A percentile compares a stretch with the other conserved stretches of the same genome.
Evolutionary conservation across 1,140 invertebrate genomes (phyloP).

Genomic region (Eubasilissa regina): DNA sequence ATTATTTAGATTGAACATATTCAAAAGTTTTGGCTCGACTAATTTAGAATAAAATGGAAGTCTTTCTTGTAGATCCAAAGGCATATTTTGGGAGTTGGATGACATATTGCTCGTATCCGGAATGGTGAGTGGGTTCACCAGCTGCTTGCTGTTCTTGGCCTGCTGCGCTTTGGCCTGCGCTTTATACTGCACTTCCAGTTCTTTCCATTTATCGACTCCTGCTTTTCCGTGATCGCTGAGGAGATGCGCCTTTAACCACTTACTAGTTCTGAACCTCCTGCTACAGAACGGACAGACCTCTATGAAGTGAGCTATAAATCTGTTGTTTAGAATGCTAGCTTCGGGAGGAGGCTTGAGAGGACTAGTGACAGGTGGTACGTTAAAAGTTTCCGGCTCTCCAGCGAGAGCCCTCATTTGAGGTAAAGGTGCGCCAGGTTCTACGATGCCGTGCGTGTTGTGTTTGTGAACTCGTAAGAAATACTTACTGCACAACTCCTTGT

Average conservation of each 20-base stretch:
- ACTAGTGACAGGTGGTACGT: conserved; percentile 66
- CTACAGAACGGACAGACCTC: conserved; percentile 91
- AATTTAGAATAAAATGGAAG: conserved; percentile 58
- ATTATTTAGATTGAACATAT: conserved; percentile 59
- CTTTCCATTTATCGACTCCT: conserved; percentile 81
- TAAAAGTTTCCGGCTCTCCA: conserved; percentile 55
- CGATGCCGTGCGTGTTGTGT: conserved; percentile 97
- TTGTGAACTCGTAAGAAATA: conserved; percentile 98
- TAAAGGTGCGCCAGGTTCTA: conserved; percentile 76
- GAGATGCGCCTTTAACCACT: conserved; percentile 92
- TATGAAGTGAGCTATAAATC: conserved; percentile 81
- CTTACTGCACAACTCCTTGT: conserved; percentile 97
- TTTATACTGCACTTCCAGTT: conserved; percentile 70
- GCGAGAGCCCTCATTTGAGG: conserved; percentile 59
- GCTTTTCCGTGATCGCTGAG: conserved; percentile 87
- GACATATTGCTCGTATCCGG: conserved; percentile 69
- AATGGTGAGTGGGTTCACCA: conserved; percentile 49
- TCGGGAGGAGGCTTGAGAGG: conserved; percentile 72
- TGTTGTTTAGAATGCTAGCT: conserved; percentile 74
- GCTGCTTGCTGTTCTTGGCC: conserved; percentile 61
- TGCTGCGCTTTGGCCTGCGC: conserved; percentile 61
- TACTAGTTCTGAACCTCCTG: conserved; percentile 89
- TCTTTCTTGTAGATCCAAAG: conserved; percentile 66
- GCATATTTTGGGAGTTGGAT: conserved; percentile 77
- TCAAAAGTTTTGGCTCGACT: conserved; percentile 57